These are phyloP conservation scores for Rotaria sp. DNA, from an alignment of 2,888 invertebrate genomes.

Conservation along the genomic window DNA sequence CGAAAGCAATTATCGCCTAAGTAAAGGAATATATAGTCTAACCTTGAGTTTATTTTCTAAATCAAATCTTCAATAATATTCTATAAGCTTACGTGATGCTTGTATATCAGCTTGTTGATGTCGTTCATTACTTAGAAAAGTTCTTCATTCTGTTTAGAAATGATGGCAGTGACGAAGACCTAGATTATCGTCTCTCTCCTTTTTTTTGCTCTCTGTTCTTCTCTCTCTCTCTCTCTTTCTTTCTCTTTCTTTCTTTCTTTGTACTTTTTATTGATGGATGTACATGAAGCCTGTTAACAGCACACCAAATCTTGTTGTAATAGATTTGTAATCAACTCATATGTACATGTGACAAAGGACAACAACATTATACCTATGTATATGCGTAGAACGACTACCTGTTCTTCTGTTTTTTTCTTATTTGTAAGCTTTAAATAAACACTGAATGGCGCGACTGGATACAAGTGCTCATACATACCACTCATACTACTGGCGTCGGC, in stretches of 20 bases:
- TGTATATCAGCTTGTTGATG: not conserved
- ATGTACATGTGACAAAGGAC: not conserved
- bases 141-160: not conserved
- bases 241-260: not conserved
- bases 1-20: not conserved
- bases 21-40: not conserved
- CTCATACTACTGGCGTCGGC: not conserved
- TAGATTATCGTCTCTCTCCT: not conserved
- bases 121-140: conserved; percentile 1
- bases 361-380: not conserved
- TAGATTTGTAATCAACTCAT: conserved; percentile 4
- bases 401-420: not conserved
- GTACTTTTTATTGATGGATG: not conserved
- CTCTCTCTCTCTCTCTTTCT: not conserved
- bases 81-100: not conserved
- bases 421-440: not conserved
- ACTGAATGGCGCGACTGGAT: not conserved
- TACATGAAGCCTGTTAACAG: not conserved
- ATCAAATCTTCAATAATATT: not conserved
- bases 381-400: not conserved
- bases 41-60: not conserved
- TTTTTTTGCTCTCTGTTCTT: not conserved
- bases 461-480: not conserved
- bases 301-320: not conserved
- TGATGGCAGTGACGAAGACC: not conserved